A percentile compares a stretch with the other conserved stretches of the same genome.
Conservation (phyloP, 2,888 invertebrate genomes). For the Acanthacorydalis orientalis region DNA sequence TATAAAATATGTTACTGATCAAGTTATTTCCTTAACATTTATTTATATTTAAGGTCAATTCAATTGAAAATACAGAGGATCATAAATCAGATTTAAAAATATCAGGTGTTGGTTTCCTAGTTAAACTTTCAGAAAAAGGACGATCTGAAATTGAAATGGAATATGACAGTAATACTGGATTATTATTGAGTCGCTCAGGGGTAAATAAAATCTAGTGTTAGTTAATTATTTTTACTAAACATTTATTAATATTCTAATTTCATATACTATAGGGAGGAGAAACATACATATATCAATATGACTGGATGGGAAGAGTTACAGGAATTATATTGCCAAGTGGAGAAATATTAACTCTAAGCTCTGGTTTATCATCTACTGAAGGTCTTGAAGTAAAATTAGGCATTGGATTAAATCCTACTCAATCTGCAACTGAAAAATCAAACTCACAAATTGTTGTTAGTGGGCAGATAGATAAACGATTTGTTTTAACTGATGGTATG, state of each 20-base stretch:
- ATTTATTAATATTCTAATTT: constrained; percentile 9
- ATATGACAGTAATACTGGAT: constrained; percentile 76
- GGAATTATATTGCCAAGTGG: constrained; percentile 83
- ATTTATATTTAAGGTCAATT: constrained; percentile 34
- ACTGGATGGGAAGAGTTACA: constrained; percentile 71
- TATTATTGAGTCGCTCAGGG: constrained; percentile 70
- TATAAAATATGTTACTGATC: background rate
- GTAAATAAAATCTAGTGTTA: constrained; percentile 34
- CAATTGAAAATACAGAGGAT: constrained; percentile 87
- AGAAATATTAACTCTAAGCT: constrained; percentile 65
- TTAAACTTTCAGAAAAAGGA: constrained; percentile 76
- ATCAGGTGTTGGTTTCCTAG: constrained; percentile 81
- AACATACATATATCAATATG: constrained; percentile 82
- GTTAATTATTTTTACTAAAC: background rate
- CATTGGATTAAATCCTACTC: constrained; percentile 3
- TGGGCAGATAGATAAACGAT: constrained; percentile 30
- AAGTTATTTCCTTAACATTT: background rate
- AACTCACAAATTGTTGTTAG: constrained; percentile 13
- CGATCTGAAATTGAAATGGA: constrained; percentile 77
- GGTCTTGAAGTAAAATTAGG: constrained; percentile 55
- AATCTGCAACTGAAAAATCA: constrained; percentile 9
- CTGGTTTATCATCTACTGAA: constrained; percentile 59
- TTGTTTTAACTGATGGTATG: constrained; percentile 34
- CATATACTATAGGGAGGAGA: constrained; percentile 48
- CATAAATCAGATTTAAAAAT: constrained; percentile 84